phyloP scores from a whole-genome alignment of 2,113 vertebrate genomes.

The Sprattus sprattus region DNA sequence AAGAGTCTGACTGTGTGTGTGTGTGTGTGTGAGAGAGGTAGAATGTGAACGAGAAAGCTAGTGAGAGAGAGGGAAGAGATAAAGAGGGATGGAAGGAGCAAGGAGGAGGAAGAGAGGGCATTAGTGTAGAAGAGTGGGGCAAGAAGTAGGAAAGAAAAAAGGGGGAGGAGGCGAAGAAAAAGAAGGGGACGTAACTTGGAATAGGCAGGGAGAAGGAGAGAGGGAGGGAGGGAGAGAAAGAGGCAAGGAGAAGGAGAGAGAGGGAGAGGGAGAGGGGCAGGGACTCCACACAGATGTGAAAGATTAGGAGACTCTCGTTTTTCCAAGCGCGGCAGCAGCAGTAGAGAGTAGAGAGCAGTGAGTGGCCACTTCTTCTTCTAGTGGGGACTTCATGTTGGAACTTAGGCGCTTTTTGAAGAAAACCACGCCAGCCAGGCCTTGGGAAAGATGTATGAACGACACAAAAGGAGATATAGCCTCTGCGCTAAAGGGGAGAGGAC shows the following conservation, averaged over 20 bases:
- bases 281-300: constrained; percentile 70
- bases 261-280: constrained; percentile 58
- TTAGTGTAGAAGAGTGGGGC: no score
- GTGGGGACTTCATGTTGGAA: constrained; percentile 66
- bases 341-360: constrained; percentile 21
- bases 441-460: constrained; percentile 92
- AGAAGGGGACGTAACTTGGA: constrained; percentile 20
- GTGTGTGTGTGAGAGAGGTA: background rate
- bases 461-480: constrained; percentile 92
- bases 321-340: constrained; percentile 50
- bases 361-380: constrained; percentile 1
- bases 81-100: constrained; percentile 42
- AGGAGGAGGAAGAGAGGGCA: constrained; percentile 44
- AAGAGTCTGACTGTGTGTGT: background rate
- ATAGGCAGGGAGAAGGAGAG: constrained; percentile 45
- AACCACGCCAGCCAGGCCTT: constrained; percentile 36
- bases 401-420: constrained; percentile 47
- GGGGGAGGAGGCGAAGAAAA: constrained; percentile 37
- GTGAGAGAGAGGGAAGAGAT: constrained; percentile 50
- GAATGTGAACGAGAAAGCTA: background rate
- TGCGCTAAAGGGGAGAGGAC: constrained; percentile 87
- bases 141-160: constrained; percentile 40
- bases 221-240: constrained; percentile 25
- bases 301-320: constrained; percentile 59
- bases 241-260: constrained; percentile 56